These are phyloP conservation scores for Lutraria lutraria DNA, from an alignment of 2,888 invertebrate species.

Conservation along the genomic window DNA sequence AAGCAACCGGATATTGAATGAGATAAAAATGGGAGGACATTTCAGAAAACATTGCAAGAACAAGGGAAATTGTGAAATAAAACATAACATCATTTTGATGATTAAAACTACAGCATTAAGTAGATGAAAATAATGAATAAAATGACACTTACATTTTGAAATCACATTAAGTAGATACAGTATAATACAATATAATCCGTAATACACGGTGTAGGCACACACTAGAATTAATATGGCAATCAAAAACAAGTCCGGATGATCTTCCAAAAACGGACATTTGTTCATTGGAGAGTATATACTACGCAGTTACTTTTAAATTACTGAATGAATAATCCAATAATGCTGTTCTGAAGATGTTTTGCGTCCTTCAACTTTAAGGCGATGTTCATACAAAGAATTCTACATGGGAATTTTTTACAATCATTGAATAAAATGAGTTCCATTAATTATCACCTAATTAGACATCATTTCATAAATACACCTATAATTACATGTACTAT, in stretches of 20 bases:
- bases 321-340: conserved; percentile 16
- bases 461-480: no score
- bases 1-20: background rate
- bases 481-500: no score
- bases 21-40: background rate
- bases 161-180: conserved; percentile 71
- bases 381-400: background rate
- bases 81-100: no score
- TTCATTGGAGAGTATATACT: conserved; percentile 69
- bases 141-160: conserved; percentile 62
- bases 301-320: background rate
- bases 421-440: no score
- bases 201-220: conserved; percentile 76
- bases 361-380: background rate
- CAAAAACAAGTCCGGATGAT: conserved; percentile 81
- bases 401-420: background rate
- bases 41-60: background rate
- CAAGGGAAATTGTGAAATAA: no score
- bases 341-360: background rate
- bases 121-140: no score
- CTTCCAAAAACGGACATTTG: conserved; percentile 82
- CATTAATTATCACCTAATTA: no score
- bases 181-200: conserved; percentile 77
- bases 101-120: no score
- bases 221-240: conserved; percentile 73